phyloP scores from a whole-genome alignment of 2,797 vertebrate genomes.

The Propithecus perrieri region DNA sequence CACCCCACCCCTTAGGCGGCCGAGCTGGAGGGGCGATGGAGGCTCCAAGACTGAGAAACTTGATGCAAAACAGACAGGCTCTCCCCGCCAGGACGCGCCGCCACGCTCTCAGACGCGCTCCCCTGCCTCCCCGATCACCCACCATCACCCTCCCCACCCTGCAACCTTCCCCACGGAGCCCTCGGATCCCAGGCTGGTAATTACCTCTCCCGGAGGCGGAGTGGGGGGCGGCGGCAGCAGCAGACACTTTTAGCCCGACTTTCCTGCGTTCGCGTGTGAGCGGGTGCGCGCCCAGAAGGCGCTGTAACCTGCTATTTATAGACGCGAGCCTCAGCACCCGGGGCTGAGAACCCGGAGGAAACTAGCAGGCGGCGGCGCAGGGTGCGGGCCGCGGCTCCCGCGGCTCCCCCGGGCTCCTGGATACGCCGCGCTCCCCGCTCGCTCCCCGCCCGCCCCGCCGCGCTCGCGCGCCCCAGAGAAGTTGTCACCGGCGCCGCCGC shows the following conservation, averaged over 20 bases:
- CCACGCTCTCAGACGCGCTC: not conserved
- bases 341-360: constrained; percentile 46
- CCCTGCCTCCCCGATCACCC: not conserved
- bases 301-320: constrained; percentile 85
- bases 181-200: not conserved
- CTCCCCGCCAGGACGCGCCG: not conserved
- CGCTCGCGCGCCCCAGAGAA: constrained; percentile 59
- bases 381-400: not conserved
- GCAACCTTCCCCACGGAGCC: constrained; percentile 1
- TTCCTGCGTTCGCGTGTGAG: constrained; percentile 56
- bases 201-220: constrained; percentile 74
- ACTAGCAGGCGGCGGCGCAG: constrained; percentile 26
- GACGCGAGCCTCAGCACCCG: constrained; percentile 72
- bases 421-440: not conserved
- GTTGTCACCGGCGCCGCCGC: constrained; percentile 57
- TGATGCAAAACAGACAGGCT: constrained; percentile 28
- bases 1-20: not conserved
- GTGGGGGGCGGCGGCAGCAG: constrained; percentile 49
- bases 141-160: not conserved
- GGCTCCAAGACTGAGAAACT: constrained; percentile 55
- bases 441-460: constrained; percentile 42
- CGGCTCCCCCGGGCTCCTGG: not conserved
- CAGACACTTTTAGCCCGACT: constrained; percentile 76
- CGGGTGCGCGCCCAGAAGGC: constrained; percentile 35
- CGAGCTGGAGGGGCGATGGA: not conserved